Evolutionary conservation across 2,797 vertebrate species (phyloP).

Genomic region (Yasuhikotakia modesta): DNA sequence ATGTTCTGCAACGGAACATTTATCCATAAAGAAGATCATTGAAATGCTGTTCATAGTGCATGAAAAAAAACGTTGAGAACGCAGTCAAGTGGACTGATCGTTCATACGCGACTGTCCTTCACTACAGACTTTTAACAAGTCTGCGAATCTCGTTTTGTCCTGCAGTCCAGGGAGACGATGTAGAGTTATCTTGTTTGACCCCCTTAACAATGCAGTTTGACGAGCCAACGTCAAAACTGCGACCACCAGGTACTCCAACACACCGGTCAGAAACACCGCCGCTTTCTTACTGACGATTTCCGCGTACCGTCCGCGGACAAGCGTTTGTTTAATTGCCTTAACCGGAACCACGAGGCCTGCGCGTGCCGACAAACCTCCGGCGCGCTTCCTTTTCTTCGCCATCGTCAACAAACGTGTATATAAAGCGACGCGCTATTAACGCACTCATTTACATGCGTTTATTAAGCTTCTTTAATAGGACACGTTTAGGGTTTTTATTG

Average conservation of each 20-base stretch:
- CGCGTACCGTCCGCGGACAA: background rate
- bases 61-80: background rate
- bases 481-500: no score
- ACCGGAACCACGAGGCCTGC: slow-evolving; percentile 39
- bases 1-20: no score
- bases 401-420: background rate
- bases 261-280: slow-evolving; percentile 40
- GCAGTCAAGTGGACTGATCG: background rate
- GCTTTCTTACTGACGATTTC: background rate
- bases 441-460: background rate
- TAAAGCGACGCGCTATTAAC: no score
- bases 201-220: background rate
- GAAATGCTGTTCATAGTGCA: no score
- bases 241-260: slow-evolving; percentile 42
- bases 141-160: slow-evolving; percentile 9
- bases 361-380: background rate
- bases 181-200: slow-evolving; percentile 18
- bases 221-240: slow-evolving; percentile 28
- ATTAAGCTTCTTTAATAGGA: background rate
- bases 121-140: background rate
- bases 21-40: background rate
- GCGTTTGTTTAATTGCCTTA: background rate
- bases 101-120: background rate
- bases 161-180: slow-evolving; percentile 41
- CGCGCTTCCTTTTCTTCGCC: no score